phyloP scores from a whole-genome alignment of 2,797 vertebrate species.

The Sternotherus odoratus region DNA sequence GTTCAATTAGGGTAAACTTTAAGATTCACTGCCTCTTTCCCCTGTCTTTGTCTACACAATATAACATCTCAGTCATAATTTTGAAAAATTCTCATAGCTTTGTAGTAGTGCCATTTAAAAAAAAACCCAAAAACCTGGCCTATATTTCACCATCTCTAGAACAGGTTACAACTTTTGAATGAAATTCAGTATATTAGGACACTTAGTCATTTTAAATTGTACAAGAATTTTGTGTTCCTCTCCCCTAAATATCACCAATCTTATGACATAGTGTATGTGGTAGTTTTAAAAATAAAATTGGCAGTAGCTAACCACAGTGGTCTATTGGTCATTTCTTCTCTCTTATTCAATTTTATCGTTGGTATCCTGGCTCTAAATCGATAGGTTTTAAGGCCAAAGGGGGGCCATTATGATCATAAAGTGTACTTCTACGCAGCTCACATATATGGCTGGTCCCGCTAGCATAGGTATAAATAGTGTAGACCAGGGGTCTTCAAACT shows the following conservation, averaged over 20 bases:
- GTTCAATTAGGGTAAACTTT: background rate
- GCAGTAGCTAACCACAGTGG: background rate
- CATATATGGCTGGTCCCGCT: background rate
- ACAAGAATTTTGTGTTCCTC: background rate
- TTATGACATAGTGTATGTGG: background rate
- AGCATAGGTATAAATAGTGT: background rate
- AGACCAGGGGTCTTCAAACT: too few relatives aligned
- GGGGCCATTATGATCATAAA: background rate
- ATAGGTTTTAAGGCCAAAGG: background rate
- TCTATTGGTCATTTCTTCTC: background rate
- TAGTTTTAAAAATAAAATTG: background rate
- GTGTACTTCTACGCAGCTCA: background rate
- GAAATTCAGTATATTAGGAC: rapidly evolving
- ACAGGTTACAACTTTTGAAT: rapidly evolving
- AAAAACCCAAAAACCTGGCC: background rate
- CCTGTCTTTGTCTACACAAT: background rate
- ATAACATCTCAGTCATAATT: background rate
- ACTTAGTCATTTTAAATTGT: background rate
- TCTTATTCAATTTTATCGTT: background rate
- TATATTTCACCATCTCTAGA: background rate
- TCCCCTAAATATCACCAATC: background rate
- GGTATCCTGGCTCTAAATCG: background rate
- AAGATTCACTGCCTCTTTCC: background rate
- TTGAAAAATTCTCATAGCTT: background rate
- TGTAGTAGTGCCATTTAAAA: background rate